Evolutionary conservation across 2,888 invertebrate species (phyloP), one percentile per base, ranked within the genome.

Genomic region (Chydorus sphaericus): DNA sequence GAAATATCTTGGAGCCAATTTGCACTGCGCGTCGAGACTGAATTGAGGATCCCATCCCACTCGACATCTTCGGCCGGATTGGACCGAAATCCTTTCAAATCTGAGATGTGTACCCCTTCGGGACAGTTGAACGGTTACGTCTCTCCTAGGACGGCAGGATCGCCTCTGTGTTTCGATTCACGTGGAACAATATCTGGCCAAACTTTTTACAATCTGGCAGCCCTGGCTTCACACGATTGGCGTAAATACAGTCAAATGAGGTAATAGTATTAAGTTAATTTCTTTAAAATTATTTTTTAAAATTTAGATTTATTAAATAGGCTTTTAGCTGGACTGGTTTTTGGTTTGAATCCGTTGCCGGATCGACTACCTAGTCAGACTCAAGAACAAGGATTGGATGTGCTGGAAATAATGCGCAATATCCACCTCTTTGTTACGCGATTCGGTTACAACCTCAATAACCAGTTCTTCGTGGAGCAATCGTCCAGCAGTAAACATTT

Each of bases 241-340:
- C 87, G 85, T 69, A 93, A 92, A 0, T 98, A 98, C 68, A 85
- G 90, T 18, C 90, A 92, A 72, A 98, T 98, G 97, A 79, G 93
- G n/a, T n/a, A n/a, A n/a, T n/a, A n/a, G n/a, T n/a, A n/a, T n/a
- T n/a, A n/a, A n/a, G n/a, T n/a, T n/a, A n/a, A n/a, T n/a, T n/a
- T n/a, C n/a, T n/a, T n/a, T n/a, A n/a, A n/a, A n/a, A n/a, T n/a
- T n/a, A n/a, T n/a, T n/a, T n/a, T n/a, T n/a, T n/a, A n/a, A n/a
- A n/a, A n/a, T n/a, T n/a, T n/a, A n/a, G n/a, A n/a, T n/a, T n/a
- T n/a, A n/a, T n/a, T n/a, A n/a, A n/a, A n/a, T n/a, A n/a, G n/a
- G 59, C 84, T 86, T 67, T 77, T 97, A 69, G 97, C 94, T 0
- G 77, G 77, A 65, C 80, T 87, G 63, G 89, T 92, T 68, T 83